Evolutionary conservation across 2,797 vertebrate genomes (phyloP).

Genomic region (Rhinella marina): DNA sequence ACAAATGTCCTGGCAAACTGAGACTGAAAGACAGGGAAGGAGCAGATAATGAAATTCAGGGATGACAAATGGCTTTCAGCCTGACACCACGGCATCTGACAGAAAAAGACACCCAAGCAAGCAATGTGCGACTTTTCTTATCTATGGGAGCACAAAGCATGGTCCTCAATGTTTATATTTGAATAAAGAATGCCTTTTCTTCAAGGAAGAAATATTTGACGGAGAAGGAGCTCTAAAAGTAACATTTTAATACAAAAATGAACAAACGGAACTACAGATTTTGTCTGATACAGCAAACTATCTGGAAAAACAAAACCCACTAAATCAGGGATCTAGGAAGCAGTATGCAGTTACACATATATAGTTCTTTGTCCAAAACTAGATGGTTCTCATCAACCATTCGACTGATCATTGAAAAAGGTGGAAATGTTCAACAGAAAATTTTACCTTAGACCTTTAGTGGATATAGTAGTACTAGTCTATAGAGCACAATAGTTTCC

Average conservation of each 20-base stretch:
- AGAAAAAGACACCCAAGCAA: slow-evolving; percentile 85
- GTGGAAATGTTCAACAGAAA: background rate
- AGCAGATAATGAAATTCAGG: slow-evolving; percentile 96
- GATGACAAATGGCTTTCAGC: slow-evolving; percentile 97
- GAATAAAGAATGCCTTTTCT: slow-evolving; percentile 26
- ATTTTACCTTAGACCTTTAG: background rate
- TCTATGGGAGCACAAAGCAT: slow-evolving; percentile 61
- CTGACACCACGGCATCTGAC: slow-evolving; percentile 94
- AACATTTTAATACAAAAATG: background rate
- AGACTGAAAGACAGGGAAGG: slow-evolving; percentile 87
- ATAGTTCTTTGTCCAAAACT: slow-evolving; percentile 8
- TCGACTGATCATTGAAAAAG: background rate
- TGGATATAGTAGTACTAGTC: background rate
- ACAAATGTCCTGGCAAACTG: slow-evolving; percentile 92
- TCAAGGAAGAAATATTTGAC: background rate
- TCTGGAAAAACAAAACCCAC: background rate
- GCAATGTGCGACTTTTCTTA: slow-evolving; percentile 77
- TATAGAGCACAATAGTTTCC: background rate
- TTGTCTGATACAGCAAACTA: background rate
- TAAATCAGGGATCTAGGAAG: background rate
- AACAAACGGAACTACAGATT: background rate
- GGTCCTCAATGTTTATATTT: slow-evolving; percentile 63
- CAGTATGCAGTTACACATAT: background rate
- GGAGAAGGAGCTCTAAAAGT: background rate
- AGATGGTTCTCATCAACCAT: background rate